phyloP scores from a whole-genome alignment of 2,113 vertebrate species.

The Pica pica region DNA sequence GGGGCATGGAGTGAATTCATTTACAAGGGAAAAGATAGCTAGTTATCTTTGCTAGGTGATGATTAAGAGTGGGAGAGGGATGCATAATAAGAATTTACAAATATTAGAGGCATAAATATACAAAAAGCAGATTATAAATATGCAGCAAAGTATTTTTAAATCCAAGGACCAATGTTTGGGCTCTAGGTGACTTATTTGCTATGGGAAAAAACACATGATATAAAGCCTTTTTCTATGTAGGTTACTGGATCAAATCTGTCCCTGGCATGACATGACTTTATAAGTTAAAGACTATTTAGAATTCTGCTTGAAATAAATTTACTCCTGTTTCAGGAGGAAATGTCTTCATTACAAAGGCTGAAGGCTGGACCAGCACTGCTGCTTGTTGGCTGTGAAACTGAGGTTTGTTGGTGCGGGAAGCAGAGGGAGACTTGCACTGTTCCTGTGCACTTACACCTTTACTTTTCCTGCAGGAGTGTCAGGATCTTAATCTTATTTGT shows the following conservation, averaged over 20 bases:
- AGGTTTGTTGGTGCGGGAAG: not conserved
- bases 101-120: slow-evolving; percentile 66
- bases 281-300: not conserved
- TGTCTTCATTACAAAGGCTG: not conserved
- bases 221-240: not conserved
- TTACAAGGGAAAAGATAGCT: slow-evolving; percentile 55
- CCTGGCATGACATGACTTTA: not conserved
- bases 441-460: not conserved
- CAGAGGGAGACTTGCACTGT: not conserved
- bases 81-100: slow-evolving; percentile 67
- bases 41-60: slow-evolving; percentile 55
- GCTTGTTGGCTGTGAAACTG: not conserved
- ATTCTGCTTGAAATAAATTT: not conserved
- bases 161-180: slow-evolving; percentile 14
- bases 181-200: slow-evolving; percentile 41
- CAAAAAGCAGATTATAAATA: slow-evolving; percentile 61
- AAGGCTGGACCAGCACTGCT: not conserved
- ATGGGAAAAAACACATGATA: not conserved
- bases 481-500: not conserved
- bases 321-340: not conserved
- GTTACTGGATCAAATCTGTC: not conserved
- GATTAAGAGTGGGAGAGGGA: slow-evolving; percentile 51
- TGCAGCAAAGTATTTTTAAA: slow-evolving; percentile 52
- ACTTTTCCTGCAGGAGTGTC: not conserved
- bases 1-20: slow-evolving; percentile 43